Percentiles rank a stretch among this genome's conserved stretches.
Evolutionary conservation across 2,888 invertebrate genomes (phyloP).

Genomic region (Aelia acuminata): DNA sequence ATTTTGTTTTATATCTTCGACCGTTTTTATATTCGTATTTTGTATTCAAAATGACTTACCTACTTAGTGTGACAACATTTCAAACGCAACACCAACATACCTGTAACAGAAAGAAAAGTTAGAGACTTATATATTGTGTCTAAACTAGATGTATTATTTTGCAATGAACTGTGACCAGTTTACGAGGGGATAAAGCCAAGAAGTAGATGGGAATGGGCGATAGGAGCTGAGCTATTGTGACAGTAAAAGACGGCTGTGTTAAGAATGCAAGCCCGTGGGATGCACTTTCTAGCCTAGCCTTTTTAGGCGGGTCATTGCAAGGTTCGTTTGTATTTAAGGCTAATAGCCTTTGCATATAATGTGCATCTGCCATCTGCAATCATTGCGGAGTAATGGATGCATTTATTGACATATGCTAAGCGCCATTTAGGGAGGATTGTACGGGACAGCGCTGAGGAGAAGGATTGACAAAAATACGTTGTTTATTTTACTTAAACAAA

Average conservation of each 20-base stretch:
- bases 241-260: constrained; percentile 16
- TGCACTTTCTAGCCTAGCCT: constrained; percentile 43
- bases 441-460: no score
- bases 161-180: constrained; percentile 5
- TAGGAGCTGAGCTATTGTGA: constrained; percentile 29
- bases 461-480: no score
- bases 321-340: neutral
- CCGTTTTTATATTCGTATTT: neutral
- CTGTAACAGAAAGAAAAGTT: neutral
- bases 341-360: constrained; percentile 25
- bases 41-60: neutral
- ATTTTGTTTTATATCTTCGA: no score
- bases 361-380: neutral
- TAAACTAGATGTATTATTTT: neutral
- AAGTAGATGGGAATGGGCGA: neutral
- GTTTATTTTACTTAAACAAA: no score
- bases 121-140: neutral
- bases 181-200: neutral
- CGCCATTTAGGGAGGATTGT: neutral
- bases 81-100: constrained; percentile 3
- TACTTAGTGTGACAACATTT: neutral
- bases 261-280: constrained; percentile 3
- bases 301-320: neutral
- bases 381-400: neutral
- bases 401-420: neutral